Conservation (phyloP, 2,888 invertebrate species). For the Thereva unica region DNA sequence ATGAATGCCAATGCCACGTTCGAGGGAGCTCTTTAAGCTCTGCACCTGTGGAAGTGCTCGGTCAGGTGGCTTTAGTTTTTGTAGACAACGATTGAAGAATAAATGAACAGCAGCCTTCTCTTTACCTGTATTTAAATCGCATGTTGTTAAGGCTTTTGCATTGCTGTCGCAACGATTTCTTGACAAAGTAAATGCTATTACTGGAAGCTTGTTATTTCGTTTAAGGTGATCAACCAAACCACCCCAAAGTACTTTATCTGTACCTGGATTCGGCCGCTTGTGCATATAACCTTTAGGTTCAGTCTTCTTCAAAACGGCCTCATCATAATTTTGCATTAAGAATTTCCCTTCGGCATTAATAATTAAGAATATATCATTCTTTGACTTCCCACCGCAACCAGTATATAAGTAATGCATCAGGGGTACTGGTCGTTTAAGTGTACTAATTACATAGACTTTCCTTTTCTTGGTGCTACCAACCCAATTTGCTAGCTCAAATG, state of each 20-base stretch:
- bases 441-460: constrained; percentile 92
- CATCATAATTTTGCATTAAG: constrained; percentile 66
- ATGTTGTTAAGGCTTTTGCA: constrained; percentile 64
- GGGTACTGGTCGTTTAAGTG: constrained; percentile 91
- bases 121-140: constrained; percentile 79
- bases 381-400: constrained; percentile 67
- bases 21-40: constrained; percentile 69
- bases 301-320: constrained; percentile 61
- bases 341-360: constrained; percentile 77
- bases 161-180: constrained; percentile 64
- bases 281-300: constrained; percentile 49
- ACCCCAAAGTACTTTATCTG: constrained; percentile 79
- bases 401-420: constrained; percentile 93
- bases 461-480: constrained; percentile 84
- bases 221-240: constrained; percentile 82
- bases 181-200: constrained; percentile 93
- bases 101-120: constrained; percentile 84
- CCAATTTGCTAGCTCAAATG: constrained; percentile 94
- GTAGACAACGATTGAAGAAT: constrained; percentile 85
- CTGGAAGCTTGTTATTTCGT: constrained; percentile 83
- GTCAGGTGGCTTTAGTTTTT: constrained; percentile 82
- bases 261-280: constrained; percentile 46
- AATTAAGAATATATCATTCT: constrained; percentile 76
- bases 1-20: constrained; percentile 93
- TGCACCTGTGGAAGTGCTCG: constrained; percentile 85